These are phyloP conservation scores for Apodemia duryi DNA, from an alignment of 2,888 invertebrate genomes.

Conservation along the genomic window DNA sequence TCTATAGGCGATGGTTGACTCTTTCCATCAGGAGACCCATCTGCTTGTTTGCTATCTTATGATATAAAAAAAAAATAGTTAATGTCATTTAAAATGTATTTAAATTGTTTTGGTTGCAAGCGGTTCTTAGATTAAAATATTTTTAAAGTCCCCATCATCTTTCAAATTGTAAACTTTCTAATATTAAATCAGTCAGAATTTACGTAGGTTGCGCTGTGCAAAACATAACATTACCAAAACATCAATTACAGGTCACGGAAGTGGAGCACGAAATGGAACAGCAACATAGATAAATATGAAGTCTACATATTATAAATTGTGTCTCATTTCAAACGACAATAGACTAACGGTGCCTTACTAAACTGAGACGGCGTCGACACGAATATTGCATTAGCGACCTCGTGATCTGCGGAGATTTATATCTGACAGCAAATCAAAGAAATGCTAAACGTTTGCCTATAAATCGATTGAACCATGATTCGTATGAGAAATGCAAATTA, in stretches of 20 bases:
- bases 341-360: conserved; percentile 61
- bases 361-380: conserved; percentile 68
- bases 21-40: too few species aligned
- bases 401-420: conserved; percentile 74
- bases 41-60: too few species aligned
- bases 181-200: not conserved
- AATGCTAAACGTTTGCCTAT: conserved; percentile 26
- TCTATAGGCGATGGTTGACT: too few species aligned
- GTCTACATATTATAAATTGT: conserved; percentile 41
- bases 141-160: too few species aligned
- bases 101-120: too few species aligned
- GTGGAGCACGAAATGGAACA: conserved; percentile 37
- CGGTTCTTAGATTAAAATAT: too few species aligned
- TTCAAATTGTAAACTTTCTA: not conserved
- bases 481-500: conserved; percentile 3
- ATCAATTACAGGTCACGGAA: conserved; percentile 1
- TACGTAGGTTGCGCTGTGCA: not conserved
- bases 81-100: too few species aligned
- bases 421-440: conserved; percentile 57
- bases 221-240: not conserved
- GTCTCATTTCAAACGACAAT: conserved; percentile 67
- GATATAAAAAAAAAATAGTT: too few species aligned
- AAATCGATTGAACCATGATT: conserved; percentile 24
- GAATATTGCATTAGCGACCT: conserved; percentile 76
- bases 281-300: conserved; percentile 67